These are phyloP conservation scores for Phenganax stokvisi DNA, from an alignment of 92 coral and sea anemone genomes.

Conservation along the genomic window DNA sequence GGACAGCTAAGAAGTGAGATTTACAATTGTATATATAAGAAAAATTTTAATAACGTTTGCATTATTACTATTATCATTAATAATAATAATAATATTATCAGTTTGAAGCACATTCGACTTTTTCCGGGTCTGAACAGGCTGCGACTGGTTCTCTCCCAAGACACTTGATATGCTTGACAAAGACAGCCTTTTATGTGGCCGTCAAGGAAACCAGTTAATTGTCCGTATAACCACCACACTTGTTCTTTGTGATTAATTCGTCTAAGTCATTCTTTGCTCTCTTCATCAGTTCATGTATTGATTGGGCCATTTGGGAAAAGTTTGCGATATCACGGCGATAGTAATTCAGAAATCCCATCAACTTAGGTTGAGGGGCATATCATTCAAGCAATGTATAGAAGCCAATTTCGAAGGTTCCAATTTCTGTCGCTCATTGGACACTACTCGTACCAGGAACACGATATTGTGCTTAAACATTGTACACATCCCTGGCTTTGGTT, in stretches of 20 bases:
- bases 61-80: too few species aligned
- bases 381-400: not conserved
- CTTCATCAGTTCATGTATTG: not conserved
- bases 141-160: not conserved
- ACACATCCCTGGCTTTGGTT: too few species aligned
- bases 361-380: not conserved
- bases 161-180: not conserved
- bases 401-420: too few species aligned
- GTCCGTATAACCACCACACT: not conserved
- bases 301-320: slow-evolving; percentile 10
- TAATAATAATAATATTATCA: not conserved
- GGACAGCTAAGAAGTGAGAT: too few species aligned
- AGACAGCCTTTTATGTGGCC: not conserved
- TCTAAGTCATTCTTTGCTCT: not conserved
- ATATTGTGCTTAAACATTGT: too few species aligned
- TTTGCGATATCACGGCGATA: not conserved
- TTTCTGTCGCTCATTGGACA: too few species aligned
- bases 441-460: too few species aligned
- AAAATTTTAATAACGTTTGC: too few species aligned
- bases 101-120: not conserved
- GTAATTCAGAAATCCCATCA: not conserved
- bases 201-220: too few species aligned
- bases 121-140: not conserved
- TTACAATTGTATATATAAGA: too few species aligned
- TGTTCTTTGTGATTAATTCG: not conserved